phyloP scores from a whole-genome alignment of 2,888 invertebrate species.

The Belgica antarctica region DNA sequence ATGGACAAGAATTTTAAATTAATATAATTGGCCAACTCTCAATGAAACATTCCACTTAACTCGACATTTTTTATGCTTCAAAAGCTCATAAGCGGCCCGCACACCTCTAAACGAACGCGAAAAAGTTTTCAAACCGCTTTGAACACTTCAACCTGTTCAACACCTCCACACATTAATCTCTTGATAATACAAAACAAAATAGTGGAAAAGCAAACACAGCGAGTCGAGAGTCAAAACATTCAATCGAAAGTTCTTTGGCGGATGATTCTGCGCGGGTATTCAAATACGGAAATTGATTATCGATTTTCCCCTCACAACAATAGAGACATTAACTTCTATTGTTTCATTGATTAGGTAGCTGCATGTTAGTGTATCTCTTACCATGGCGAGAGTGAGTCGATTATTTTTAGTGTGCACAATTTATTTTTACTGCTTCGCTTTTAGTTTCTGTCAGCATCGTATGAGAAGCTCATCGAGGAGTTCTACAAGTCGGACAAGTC shows the following conservation, averaged over 20 bases:
- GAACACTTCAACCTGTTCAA: too few relatives aligned
- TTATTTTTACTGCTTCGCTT: background rate
- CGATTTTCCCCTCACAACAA: slow-evolving; percentile 15
- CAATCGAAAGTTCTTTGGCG: too few relatives aligned
- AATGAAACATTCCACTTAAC: too few relatives aligned
- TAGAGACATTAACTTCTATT: slow-evolving; percentile 20
- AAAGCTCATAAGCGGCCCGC: too few relatives aligned
- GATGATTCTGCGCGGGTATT: slow-evolving; percentile 21
- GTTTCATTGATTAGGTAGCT: slow-evolving; percentile 26
- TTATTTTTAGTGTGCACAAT: background rate
- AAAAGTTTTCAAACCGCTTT: too few relatives aligned
- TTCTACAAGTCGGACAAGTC: background rate
- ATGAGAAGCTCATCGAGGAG: slow-evolving; percentile 24
- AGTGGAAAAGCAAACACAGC: background rate
- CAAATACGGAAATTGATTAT: slow-evolving; percentile 24
- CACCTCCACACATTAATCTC: too few relatives aligned
- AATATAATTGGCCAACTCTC: too few relatives aligned
- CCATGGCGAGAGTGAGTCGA: background rate
- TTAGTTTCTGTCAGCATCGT: background rate
- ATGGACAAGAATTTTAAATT: too few relatives aligned
- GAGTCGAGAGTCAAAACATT: too few relatives aligned
- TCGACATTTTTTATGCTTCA: too few relatives aligned
- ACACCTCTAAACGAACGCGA: too few relatives aligned
- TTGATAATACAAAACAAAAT: too few relatives aligned
- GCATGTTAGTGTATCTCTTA: background rate